Conservation (phyloP, 2,113 vertebrate genomes). For the Protobothrops mucrosquamatus region DNA sequence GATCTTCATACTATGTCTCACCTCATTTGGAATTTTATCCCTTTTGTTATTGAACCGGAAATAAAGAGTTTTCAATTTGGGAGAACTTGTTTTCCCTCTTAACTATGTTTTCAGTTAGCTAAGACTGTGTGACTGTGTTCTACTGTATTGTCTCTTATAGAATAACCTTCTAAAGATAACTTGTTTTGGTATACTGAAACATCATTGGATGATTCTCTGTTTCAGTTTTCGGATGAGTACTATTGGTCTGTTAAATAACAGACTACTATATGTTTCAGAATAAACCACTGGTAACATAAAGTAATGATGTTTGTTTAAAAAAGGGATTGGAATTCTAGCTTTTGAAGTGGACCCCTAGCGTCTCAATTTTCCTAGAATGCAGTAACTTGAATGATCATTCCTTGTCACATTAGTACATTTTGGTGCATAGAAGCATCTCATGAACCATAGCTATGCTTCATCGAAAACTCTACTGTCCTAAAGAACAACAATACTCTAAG, state of each 20-base stretch:
- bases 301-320: neutral
- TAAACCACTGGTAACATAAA: neutral
- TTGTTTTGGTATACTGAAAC: neutral
- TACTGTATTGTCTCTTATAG: neutral
- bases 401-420: slow-evolving; percentile 10
- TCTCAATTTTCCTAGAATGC: neutral
- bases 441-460: slow-evolving; percentile 35
- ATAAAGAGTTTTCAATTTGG: slow-evolving; percentile 1
- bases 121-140: neutral
- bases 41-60: neutral
- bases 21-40: slow-evolving; percentile 9
- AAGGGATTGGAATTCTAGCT: neutral
- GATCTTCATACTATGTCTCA: neutral
- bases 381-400: neutral
- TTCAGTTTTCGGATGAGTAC: neutral
- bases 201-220: neutral
- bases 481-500: neutral
- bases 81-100: neutral
- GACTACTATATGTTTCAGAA: neutral
- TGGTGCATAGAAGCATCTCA: neutral
- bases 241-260: slow-evolving; percentile 6
- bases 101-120: neutral
- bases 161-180: neutral
- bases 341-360: neutral
- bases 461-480: neutral